phyloP scores from a whole-genome alignment of 2,113 vertebrate species.

The Oreochromis aureus region DNA sequence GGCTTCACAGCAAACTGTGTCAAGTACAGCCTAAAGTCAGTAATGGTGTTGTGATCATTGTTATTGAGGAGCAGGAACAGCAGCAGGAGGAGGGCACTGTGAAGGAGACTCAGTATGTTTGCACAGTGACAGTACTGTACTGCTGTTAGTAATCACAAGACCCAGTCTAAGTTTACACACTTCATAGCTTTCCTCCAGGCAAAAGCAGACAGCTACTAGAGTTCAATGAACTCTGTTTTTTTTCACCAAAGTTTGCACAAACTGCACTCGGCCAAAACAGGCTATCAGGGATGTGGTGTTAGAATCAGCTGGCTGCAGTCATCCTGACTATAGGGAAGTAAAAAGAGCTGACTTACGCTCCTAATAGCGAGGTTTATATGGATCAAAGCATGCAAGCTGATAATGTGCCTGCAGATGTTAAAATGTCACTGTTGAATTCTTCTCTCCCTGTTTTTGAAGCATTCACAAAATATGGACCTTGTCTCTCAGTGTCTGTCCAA shows the following conservation, averaged over 20 bases:
- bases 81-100: background rate
- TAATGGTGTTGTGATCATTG: background rate
- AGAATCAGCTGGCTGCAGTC: background rate
- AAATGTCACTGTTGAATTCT: background rate
- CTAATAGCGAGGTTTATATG: background rate
- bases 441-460: background rate
- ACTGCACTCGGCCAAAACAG: background rate
- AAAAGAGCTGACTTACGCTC: background rate
- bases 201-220: slow-evolving; percentile 26
- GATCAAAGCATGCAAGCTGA: background rate
- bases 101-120: background rate
- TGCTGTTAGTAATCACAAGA: slow-evolving; percentile 40
- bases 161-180: slow-evolving; percentile 29
- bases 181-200: slow-evolving; percentile 33
- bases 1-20: background rate
- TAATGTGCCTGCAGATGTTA: background rate
- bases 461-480: background rate
- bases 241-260: slow-evolving; percentile 13
- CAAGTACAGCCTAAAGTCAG: background rate
- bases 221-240: slow-evolving; percentile 54
- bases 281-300: background rate
- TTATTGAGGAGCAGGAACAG: background rate
- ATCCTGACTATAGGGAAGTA: background rate
- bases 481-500: background rate
- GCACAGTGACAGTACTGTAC: background rate